These are phyloP conservation scores for Thyatira batis DNA, from an alignment of 2,888 invertebrate species.

Conservation along the genomic window DNA sequence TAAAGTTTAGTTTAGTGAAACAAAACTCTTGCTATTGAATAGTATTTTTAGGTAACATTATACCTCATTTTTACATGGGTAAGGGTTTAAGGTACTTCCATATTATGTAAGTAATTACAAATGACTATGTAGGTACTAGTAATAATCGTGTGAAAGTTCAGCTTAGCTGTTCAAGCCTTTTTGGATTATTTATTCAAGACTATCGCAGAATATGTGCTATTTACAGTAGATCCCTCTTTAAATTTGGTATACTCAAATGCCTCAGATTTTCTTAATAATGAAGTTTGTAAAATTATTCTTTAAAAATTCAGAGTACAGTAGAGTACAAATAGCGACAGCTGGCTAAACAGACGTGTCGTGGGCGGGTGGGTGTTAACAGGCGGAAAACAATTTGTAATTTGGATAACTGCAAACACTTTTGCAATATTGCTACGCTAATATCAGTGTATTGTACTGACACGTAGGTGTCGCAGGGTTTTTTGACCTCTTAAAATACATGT, in stretches of 20 bases:
- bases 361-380: slow-evolving; percentile 6
- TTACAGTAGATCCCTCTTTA: too few relatives aligned
- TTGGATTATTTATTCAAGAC: too few relatives aligned
- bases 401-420: slow-evolving; percentile 1
- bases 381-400: slow-evolving; percentile 10
- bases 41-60: too few relatives aligned
- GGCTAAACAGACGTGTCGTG: slow-evolving; percentile 8
- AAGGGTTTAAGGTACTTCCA: too few relatives aligned
- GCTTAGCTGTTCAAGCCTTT: too few relatives aligned
- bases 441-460: not conserved
- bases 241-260: not conserved
- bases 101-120: too few relatives aligned
- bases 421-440: not conserved
- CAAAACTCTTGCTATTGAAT: not conserved
- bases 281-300: not conserved
- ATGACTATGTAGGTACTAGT: too few relatives aligned
- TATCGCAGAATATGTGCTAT: too few relatives aligned
- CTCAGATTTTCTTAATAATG: not conserved
- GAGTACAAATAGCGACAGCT: not conserved
- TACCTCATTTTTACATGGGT: too few relatives aligned
- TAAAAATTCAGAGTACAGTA: not conserved
- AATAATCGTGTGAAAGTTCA: too few relatives aligned
- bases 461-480: not conserved
- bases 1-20: not conserved
- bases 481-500: not conserved